Evolutionary conservation across 2,797 vertebrate species (phyloP), one percentile per base, ranked within the genome.

Genomic region (Argya squamiceps): DNA sequence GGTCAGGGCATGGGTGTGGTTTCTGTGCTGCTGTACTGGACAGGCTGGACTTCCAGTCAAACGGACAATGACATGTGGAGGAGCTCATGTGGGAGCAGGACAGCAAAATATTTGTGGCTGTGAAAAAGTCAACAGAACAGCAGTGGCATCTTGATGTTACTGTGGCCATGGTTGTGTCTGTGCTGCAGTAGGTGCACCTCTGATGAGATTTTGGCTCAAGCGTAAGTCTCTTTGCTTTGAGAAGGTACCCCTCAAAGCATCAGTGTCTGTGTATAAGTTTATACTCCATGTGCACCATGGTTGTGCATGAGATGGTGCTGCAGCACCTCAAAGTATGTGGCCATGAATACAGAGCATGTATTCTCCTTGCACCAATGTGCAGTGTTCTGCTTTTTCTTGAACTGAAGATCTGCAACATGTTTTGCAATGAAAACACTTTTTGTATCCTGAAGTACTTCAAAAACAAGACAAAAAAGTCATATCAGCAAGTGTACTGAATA

Each of bases 1-100:
- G 21, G 12, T 2, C 8, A 29, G 8, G n/a, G 3, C 9, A 15
- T 37, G 1, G 0, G 19, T 69, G 37, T 19, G n/a, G 6, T 39
- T 63, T 21, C 34, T 64, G 9, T 32, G 10, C 15, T 43, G 27
- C 36, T 36, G 9, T 47, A 16, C 47, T 37, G 37, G 15, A 44
- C 22, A 58, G 39, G 11, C 9, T 56, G 34, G 30, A n/a, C 23
- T 67, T 47, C 34, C 52, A n/a, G 15, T n/a, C 23, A 39, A 67
- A 67, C 0, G 0, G 41, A 20, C 44, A 44, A 21, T 44, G 27
- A 26, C 6, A 17, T 14, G 18, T 32, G 22, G 50, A 47, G 27
- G 18, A 20, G 18, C 24, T 49, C 18, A 24, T 36, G 27, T 27
- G 11, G 34, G 22, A 68, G 41, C 12, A 47, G 22, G 41, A n/a